Conservation (phyloP, 2,797 vertebrate species). For the Ctenochaetus hawaiiensis region DNA sequence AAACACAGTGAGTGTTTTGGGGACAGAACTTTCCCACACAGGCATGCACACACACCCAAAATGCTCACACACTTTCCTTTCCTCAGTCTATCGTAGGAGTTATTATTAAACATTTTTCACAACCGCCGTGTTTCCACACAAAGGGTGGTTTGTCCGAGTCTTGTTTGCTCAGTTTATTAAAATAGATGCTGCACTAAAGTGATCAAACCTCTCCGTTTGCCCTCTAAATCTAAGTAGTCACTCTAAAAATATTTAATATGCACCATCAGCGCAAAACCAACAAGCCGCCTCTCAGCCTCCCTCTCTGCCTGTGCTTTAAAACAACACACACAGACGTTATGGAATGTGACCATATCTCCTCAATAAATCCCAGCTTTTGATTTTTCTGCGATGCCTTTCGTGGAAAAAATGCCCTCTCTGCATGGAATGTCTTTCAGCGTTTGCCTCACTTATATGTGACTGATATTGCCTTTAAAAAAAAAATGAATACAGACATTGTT, state of each 20-base stretch:
- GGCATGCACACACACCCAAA: conserved; percentile 41
- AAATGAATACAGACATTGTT: conserved; percentile 77
- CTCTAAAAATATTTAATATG: conserved; percentile 79
- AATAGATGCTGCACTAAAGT: conserved; percentile 70
- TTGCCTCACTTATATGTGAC: conserved; percentile 52
- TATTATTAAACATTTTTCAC: conserved; percentile 70
- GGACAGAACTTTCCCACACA: conserved; percentile 70
- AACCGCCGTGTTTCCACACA: conserved; percentile 56
- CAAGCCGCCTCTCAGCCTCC: conserved; percentile 54
- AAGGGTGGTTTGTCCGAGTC: conserved; percentile 58
- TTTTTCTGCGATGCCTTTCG: conserved; percentile 57
- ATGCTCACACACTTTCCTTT: conserved; percentile 36
- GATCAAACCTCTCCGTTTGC: conserved; percentile 64
- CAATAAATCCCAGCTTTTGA: conserved; percentile 72
- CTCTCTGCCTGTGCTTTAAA: conserved; percentile 59
- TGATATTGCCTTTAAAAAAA: conserved; percentile 51
- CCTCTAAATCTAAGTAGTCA: conserved; percentile 70
- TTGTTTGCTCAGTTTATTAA: conserved; percentile 76
- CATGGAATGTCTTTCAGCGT: conserved; percentile 60
- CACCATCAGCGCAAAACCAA: conserved; percentile 74
- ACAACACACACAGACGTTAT: conserved; percentile 73
- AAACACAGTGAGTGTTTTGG: conserved; percentile 52
- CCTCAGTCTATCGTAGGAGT: conserved; percentile 40
- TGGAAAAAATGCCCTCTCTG: conserved; percentile 47
- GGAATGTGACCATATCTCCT: conserved; percentile 74